Percentiles rank a stretch among this genome's conserved stretches.
Evolutionary conservation across 2,888 invertebrate genomes (phyloP).

Genomic region (Unio pictorum): DNA sequence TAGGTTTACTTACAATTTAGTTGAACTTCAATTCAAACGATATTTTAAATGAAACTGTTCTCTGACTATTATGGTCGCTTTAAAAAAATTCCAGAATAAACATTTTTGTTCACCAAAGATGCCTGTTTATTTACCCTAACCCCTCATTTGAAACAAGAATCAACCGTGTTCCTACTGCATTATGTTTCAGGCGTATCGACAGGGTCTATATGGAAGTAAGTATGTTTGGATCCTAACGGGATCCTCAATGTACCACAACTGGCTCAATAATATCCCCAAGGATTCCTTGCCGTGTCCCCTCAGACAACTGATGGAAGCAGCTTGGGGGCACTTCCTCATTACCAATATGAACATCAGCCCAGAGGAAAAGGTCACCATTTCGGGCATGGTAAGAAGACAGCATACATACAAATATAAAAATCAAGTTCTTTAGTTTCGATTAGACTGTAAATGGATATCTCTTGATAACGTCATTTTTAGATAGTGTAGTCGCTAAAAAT

Average conservation of each 20-base stretch:
- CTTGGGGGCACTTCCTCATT: conserved; percentile 20
- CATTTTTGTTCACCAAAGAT: too few species aligned
- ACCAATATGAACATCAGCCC: conserved; percentile 11
- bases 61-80: too few species aligned
- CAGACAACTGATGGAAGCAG: conserved; percentile 22
- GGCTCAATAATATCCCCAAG: conserved; percentile 13
- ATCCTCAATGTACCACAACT: conserved; percentile 96
- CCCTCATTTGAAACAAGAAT: too few species aligned
- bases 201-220: conserved; percentile 91
- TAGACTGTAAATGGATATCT: too few species aligned
- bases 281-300: conserved; percentile 16
- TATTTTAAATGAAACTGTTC: too few species aligned
- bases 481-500: neutral
- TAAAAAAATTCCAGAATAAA: too few species aligned
- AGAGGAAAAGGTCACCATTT: conserved; percentile 8
- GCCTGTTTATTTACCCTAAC: too few species aligned
- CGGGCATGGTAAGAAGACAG: conserved; percentile 24
- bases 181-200: conserved; percentile 79
- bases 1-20: too few species aligned
- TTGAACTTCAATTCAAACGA: too few species aligned
- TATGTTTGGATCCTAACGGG: conserved; percentile 99
- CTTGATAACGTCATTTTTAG: too few species aligned
- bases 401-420: neutral
- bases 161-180: neutral
- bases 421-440: too few species aligned